Conservation (phyloP, 2,888 invertebrate genomes). For the Troilus luridus region DNA sequence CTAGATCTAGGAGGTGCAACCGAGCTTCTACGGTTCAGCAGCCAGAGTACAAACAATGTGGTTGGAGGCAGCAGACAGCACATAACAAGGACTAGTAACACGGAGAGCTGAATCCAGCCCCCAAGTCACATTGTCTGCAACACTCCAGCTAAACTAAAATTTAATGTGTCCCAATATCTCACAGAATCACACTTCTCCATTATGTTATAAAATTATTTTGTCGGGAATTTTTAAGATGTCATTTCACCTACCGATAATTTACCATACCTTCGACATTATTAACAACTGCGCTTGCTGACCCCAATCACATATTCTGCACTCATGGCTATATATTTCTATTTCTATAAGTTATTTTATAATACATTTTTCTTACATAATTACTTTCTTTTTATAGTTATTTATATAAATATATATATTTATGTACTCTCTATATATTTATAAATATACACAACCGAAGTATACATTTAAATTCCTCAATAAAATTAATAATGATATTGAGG, state of each 20-base stretch:
- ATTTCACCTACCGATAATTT: slow-evolving; percentile 21
- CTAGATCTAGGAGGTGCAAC: slow-evolving; percentile 40
- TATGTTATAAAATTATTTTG: slow-evolving; percentile 8
- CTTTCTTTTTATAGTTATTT: slow-evolving; percentile 56
- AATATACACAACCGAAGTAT: slow-evolving; percentile 62
- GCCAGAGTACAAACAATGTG: slow-evolving; percentile 88
- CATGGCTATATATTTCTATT: slow-evolving; percentile 65
- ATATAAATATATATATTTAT: slow-evolving; percentile 60
- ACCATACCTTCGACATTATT: slow-evolving; percentile 55
- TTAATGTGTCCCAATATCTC: slow-evolving; percentile 43
- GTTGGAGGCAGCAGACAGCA: slow-evolving; percentile 76
- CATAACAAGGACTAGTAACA: slow-evolving; percentile 60
- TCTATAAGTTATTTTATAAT: slow-evolving; percentile 49
- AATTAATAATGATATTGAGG: slow-evolving; percentile 42
- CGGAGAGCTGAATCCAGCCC: slow-evolving; percentile 64
- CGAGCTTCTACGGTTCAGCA: slow-evolving; percentile 60
- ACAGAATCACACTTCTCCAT: slow-evolving; percentile 18
- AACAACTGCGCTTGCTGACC: slow-evolving; percentile 64
- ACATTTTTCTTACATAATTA: slow-evolving; percentile 43
- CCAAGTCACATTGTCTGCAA: slow-evolving; percentile 67
- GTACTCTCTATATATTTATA: slow-evolving; percentile 57
- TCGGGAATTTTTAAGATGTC: slow-evolving; percentile 37
- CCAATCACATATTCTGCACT: slow-evolving; percentile 67
- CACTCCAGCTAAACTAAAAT: slow-evolving; percentile 55
- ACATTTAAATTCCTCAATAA: slow-evolving; percentile 60